Evolutionary conservation across 2,113 vertebrate species (phyloP), one percentile per base, ranked within the genome.

Genomic region (Lamprologus speciosus): DNA sequence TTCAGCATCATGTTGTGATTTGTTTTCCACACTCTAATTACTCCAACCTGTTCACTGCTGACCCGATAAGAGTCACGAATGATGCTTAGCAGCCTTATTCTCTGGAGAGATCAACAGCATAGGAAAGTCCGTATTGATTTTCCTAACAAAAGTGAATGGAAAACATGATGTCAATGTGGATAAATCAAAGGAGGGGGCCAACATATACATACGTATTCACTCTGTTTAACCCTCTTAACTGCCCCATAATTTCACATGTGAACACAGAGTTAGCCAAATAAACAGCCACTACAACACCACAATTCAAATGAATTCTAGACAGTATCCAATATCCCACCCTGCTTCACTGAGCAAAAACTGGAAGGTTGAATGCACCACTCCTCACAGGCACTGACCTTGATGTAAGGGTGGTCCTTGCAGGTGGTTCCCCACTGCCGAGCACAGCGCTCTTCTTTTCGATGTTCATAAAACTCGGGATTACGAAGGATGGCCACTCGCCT

Each of bases 341-440:
- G 45, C 2, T 78, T 50, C 70, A 78, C 26, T 50, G 70, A 75
- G 26, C 14, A 75, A 33, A 79, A 79, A 53, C 28, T 79, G 17
- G 26, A 33, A 79, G 19, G 70, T 7, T 75, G 42, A 80, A 80
- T 11, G 14, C 10, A 33, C 37, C 45, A 78, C 12, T 21, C 79
- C 17, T 35, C 6, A 82, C 37, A 31, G 60, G 4, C 7, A 45
- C 86, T 85, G 79, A 99, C 99, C 98, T 99, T 99, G 92, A 99
- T 99, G 90, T 99, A 99, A 2, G 99, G 99, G 89, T 99, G 99
- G 11, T 97, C 98, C 91, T 97, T 98, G 96, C 98, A 99, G 0
- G 97, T 98, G 0, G 99, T 99, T 51, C 99, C 99, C 98, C 98
- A 99, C 57, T 99, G 98, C 50, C 98, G 96, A 54, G 99, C 98